Base-by-base conservation (phyloP, 1,140 invertebrate genomes). In the Penaeus indicus region DNA sequence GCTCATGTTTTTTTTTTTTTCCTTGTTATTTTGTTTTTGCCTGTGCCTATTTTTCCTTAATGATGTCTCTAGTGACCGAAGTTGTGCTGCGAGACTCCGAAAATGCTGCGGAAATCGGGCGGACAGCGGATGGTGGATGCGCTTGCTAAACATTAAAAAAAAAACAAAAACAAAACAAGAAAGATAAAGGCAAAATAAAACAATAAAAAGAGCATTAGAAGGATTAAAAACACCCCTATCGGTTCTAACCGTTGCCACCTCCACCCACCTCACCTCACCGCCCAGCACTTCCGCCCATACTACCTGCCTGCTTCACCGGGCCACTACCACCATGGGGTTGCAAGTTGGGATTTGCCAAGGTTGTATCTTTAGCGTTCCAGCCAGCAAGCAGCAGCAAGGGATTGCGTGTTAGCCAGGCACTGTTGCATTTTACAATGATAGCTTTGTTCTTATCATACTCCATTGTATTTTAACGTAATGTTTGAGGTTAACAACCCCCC, bases 41-140 rank as follows among this genome's bases (percentile, higher is more conserved):
- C 79, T 81, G 79, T 60, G 93, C 94, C 94, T 93, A 94, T 93
- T 94, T 95, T 95, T 95, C 94, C 95, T 95, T 95, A 95, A 95
- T 93, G 92, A 92, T 89, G 92, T 92, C 93, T 94, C 93, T 94
- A 98, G 97, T 99, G 97, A 97, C 98, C 95, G 98, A 99, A 95
- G 97, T 99, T 93, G 96, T 98, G 93, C 96, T 99, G 93, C 97
- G 98, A 95, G 97, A 99, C 93, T 97, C 97, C 92, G 97, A 89
- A 67, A 89, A 89, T 60, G 87, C 97, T 91, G 96, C 96, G 92
- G 97, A 99, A 95, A 95, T 95, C 92, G 96, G 96, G 95, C 89
- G 92, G 86, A 96, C 97, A 93, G 95, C 96, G 92, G 97, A 98
- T 94, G 96, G 96, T 92, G 96, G 96, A 93, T 98, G 97, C 95